Conservation (phyloP, 2,797 vertebrate species). For the Chromis chromis region DNA sequence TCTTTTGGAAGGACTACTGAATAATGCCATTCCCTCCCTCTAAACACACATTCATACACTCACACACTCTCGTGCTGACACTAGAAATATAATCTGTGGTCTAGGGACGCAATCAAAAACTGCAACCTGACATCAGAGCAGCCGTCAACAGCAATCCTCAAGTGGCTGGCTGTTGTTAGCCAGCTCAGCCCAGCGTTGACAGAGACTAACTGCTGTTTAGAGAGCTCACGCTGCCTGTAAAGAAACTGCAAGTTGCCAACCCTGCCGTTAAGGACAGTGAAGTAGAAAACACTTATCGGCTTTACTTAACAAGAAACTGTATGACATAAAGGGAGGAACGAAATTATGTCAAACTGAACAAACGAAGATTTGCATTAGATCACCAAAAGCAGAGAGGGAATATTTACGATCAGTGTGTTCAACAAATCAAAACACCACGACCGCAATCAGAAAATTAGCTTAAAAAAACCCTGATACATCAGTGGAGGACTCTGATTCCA, state of each 20-base stretch:
- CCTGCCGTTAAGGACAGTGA: constrained; percentile 41
- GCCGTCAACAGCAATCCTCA: constrained; percentile 41
- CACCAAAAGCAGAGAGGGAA: constrained; percentile 44
- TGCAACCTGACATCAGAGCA: constrained; percentile 58
- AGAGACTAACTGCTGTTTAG: constrained; percentile 67
- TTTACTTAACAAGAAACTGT: constrained; percentile 64
- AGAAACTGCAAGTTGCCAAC: constrained; percentile 44
- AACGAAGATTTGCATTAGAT: constrained; percentile 43
- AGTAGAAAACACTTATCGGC: constrained; percentile 63
- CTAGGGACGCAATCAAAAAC: constrained; percentile 50
- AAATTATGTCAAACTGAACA: constrained; percentile 59
- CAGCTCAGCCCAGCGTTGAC: constrained; percentile 52
- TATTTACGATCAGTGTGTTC: constrained; percentile 39
- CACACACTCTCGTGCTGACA: constrained; percentile 19
- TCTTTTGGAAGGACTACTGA: constrained; percentile 39
- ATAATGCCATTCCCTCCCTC: constrained; percentile 28
- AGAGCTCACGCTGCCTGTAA: constrained; percentile 46
- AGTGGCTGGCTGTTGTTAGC: constrained; percentile 58
- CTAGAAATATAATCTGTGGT: constrained; percentile 50
- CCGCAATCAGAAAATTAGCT: constrained; percentile 37
- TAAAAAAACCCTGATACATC: constrained; percentile 22
- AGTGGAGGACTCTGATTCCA: constrained; percentile 8
- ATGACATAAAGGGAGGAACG: constrained; percentile 41
- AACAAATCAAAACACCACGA: constrained; percentile 48
- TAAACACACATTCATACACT: constrained; percentile 27